These are phyloP conservation scores for Archocentrus centrarchus DNA, from an alignment of 2,113 vertebrate species.

Conservation along the genomic window DNA sequence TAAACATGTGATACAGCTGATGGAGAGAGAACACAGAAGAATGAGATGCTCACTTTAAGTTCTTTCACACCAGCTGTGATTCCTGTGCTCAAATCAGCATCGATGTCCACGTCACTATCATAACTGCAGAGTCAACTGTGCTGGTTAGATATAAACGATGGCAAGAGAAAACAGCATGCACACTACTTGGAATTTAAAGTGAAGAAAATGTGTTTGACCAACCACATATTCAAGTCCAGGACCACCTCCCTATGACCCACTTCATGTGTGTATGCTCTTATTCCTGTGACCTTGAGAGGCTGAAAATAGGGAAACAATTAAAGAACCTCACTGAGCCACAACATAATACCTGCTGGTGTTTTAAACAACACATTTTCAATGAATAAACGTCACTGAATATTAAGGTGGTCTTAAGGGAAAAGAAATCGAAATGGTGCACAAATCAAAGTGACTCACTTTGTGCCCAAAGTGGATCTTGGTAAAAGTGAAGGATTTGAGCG, in stretches of 20 bases:
- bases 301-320: conserved; percentile 68
- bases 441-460: conserved; percentile 77
- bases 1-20: neutral
- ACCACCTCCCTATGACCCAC: conserved; percentile 87
- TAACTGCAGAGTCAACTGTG: conserved; percentile 82
- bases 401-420: neutral
- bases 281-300: conserved; percentile 90
- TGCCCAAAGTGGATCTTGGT: conserved; percentile 93
- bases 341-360: too few species aligned
- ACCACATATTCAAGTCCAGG: conserved; percentile 92
- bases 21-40: neutral
- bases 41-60: conserved; percentile 83
- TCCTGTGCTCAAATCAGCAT: conserved; percentile 86
- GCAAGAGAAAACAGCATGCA: too few species aligned
- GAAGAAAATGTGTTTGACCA: neutral
- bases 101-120: conserved; percentile 91
- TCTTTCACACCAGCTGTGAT: conserved; percentile 89
- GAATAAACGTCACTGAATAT: too few species aligned
- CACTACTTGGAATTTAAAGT: too few species aligned
- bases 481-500: conserved; percentile 91
- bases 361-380: too few species aligned
- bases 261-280: conserved; percentile 88
- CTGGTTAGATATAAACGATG: neutral
- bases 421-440: neutral
- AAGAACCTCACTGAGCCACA: neutral